These are phyloP conservation scores for Notamacropus eugenii DNA, from an alignment of 2,797 vertebrate species.

Conservation along the genomic window DNA sequence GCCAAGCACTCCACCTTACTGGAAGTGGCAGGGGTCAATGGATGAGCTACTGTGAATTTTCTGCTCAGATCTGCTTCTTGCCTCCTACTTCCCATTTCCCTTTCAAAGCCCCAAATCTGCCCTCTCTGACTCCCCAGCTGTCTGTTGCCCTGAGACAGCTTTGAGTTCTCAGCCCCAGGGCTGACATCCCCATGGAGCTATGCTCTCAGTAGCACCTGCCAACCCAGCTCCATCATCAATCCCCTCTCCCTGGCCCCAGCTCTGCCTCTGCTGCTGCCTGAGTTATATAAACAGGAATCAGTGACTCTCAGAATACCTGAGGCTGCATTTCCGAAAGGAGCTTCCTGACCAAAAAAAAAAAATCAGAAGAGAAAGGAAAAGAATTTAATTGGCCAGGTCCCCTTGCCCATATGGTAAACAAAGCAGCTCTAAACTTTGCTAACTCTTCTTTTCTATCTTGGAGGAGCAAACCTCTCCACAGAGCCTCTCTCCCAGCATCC, in stretches of 20 bases:
- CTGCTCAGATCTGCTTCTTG: background rate
- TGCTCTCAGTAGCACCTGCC: background rate
- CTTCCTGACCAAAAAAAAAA: slow-evolving; percentile 57
- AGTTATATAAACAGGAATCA: slow-evolving; percentile 74
- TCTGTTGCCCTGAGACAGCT: too few species aligned
- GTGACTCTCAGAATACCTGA: slow-evolving; percentile 54
- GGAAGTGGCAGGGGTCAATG: background rate
- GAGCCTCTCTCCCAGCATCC: background rate
- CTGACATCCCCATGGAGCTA: background rate
- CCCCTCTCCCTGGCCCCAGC: slow-evolving; percentile 1
- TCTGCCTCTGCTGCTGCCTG: background rate
- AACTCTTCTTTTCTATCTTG: background rate
- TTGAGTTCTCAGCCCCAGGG: background rate
- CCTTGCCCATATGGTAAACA: slow-evolving; percentile 51
- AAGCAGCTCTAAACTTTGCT: slow-evolving; percentile 66
- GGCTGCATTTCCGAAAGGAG: slow-evolving; percentile 67
- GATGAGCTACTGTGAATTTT: background rate
- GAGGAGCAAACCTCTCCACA: slow-evolving; percentile 15
- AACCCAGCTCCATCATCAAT: slow-evolving; percentile 1
- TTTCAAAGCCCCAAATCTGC: background rate
- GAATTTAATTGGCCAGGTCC: slow-evolving; percentile 68
- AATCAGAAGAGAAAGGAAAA: slow-evolving; percentile 34
- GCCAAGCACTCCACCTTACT: background rate
- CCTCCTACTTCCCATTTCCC: background rate
- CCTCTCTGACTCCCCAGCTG: background rate